A percentile compares a stretch with the other conserved stretches of the same genome.
These are phyloP conservation scores for Cenopis cana DNA, from an alignment of 2,888 invertebrate species.

Conservation along the genomic window DNA sequence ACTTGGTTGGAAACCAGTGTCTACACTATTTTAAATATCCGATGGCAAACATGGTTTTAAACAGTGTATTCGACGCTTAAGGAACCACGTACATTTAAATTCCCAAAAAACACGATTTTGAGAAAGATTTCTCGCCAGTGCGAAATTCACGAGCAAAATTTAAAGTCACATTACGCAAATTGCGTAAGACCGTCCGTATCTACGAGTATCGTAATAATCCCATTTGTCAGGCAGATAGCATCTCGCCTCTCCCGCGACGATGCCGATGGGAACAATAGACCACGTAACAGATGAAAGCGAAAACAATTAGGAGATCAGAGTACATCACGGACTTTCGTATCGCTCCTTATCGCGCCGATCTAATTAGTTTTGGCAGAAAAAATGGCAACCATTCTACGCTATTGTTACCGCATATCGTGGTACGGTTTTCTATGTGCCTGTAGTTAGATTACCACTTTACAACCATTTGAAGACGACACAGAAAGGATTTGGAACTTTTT, in stretches of 20 bases:
- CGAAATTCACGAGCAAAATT: slow-evolving; percentile 54
- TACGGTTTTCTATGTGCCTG: background rate
- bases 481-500: background rate
- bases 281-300: slow-evolving; percentile 75
- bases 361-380: slow-evolving; percentile 47
- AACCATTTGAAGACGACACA: no score
- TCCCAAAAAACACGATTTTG: slow-evolving; percentile 12
- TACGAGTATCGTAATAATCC: slow-evolving; percentile 63
- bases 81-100: background rate
- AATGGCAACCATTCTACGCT: slow-evolving; percentile 18
- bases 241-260: slow-evolving; percentile 59
- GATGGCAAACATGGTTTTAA: no score
- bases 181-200: slow-evolving; percentile 68
- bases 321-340: slow-evolving; percentile 67
- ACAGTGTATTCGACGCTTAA: no score
- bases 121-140: slow-evolving; percentile 41
- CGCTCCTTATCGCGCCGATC: slow-evolving; percentile 51
- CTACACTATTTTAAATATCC: no score
- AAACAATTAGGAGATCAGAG: slow-evolving; percentile 75
- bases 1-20: no score
- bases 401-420: slow-evolving; percentile 25
- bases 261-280: slow-evolving; percentile 66
- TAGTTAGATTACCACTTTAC: background rate
- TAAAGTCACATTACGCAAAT: slow-evolving; percentile 66
- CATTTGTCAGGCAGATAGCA: slow-evolving; percentile 76